Conservation (phyloP, 2,113 vertebrate species). For the Aegithalos caudatus region DNA sequence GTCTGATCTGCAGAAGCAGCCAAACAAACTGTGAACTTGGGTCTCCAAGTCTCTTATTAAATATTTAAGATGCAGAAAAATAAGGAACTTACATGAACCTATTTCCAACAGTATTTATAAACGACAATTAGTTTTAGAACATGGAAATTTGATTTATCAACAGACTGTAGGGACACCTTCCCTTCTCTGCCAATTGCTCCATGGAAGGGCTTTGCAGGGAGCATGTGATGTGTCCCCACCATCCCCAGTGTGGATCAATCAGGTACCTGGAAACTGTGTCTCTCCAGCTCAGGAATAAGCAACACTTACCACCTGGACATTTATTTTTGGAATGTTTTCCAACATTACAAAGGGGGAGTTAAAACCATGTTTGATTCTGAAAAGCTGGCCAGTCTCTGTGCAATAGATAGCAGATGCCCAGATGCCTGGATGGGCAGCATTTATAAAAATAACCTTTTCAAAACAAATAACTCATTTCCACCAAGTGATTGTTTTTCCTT, state of each 20-base stretch:
- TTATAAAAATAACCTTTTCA: not conserved
- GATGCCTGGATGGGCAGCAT: not conserved
- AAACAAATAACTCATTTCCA: not conserved
- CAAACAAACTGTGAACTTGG: not conserved
- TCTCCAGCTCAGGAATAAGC: not conserved
- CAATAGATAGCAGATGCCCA: not conserved
- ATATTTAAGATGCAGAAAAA: not conserved
- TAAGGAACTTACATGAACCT: not conserved
- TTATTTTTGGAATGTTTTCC: not conserved
- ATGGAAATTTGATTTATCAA: not conserved
- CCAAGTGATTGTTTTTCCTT: not conserved
- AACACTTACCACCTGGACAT: not conserved
- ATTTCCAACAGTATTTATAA: not conserved
- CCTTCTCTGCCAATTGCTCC: not conserved
- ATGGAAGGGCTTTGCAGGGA: not conserved
- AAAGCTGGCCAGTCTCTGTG: not conserved
- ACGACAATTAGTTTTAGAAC: not conserved
- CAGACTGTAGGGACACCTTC: not conserved
- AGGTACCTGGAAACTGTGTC: not conserved
- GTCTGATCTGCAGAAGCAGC: not conserved
- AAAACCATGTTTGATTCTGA: not conserved
- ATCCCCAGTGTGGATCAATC: not conserved
- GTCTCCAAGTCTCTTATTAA: not conserved
- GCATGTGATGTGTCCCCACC: rapidly evolving
- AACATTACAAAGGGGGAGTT: not conserved